Evolutionary conservation across 2,113 vertebrate species (phyloP).

Genomic region (Cryptomyrus ogoouensis): DNA sequence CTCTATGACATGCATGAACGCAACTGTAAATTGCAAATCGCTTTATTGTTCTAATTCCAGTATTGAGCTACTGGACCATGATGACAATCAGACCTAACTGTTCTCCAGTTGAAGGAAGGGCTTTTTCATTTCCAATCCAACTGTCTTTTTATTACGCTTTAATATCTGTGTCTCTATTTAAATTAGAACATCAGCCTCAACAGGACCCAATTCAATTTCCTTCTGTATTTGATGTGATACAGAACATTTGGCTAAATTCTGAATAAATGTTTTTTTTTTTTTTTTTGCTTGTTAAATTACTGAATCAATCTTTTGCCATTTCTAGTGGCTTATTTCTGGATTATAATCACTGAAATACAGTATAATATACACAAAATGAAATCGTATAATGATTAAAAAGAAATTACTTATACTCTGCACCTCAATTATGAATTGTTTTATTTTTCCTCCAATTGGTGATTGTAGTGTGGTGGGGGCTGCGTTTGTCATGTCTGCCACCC

Average conservation of each 20-base stretch:
- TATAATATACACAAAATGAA: conserved; percentile 7
- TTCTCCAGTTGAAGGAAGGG: conserved; percentile 66
- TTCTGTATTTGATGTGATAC: conserved; percentile 47
- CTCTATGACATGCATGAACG: conserved; percentile 59
- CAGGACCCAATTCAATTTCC: conserved; percentile 42
- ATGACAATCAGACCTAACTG: conserved; percentile 71
- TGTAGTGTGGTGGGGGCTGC: not conserved
- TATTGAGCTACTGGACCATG: conserved; percentile 53
- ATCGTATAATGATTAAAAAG: not conserved
- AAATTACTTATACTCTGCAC: not conserved
- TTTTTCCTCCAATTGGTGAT: not conserved
- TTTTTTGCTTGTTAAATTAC: conserved; percentile 40
- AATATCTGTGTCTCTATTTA: conserved; percentile 42
- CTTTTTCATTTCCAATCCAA: conserved; percentile 57
- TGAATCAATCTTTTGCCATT: conserved; percentile 31
- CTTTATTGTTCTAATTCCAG: conserved; percentile 37
- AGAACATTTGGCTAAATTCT: conserved; percentile 52
- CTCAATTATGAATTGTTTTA: not conserved
- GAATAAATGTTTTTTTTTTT: conserved; percentile 51
- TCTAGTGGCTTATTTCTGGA: not conserved
- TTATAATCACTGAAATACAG: not conserved
- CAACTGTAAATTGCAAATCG: conserved; percentile 40
- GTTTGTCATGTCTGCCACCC: not conserved
- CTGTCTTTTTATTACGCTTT: conserved; percentile 43
- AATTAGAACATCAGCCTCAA: conserved; percentile 36